These are phyloP conservation scores for Myotis lucifugus DNA, from an alignment of 2,113 vertebrate genomes.

Conservation along the genomic window DNA sequence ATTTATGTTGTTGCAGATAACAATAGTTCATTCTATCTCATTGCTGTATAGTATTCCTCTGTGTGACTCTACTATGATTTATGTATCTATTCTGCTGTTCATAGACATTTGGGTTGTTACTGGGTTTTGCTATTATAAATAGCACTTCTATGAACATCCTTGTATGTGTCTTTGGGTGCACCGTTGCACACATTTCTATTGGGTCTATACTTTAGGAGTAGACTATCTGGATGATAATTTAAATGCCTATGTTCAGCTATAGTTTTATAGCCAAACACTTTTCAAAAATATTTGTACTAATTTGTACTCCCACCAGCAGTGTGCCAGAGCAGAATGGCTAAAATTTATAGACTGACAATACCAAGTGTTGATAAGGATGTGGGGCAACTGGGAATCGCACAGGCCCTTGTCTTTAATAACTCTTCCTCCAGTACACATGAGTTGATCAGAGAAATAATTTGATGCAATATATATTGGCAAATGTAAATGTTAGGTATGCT, in stretches of 20 bases:
- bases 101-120: background rate
- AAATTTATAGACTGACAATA: background rate
- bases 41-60: background rate
- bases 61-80: background rate
- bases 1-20: background rate
- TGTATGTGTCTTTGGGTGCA: background rate
- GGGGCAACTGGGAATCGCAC: background rate
- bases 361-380: background rate
- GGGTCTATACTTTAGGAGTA: background rate
- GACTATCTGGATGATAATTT: background rate
- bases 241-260: background rate
- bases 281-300: background rate
- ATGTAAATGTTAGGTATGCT: background rate
- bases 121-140: background rate
- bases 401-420: background rate
- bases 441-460: background rate
- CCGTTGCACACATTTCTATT: background rate
- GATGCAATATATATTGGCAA: background rate
- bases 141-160: background rate
- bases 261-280: background rate
- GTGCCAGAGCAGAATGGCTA: background rate
- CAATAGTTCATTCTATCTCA: background rate
- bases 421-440: background rate
- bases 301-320: background rate
- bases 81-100: background rate